Percentiles rank a stretch among this genome's conserved stretches.
phyloP scores from a whole-genome alignment of 2,113 vertebrate species.

The Caretta caretta region DNA sequence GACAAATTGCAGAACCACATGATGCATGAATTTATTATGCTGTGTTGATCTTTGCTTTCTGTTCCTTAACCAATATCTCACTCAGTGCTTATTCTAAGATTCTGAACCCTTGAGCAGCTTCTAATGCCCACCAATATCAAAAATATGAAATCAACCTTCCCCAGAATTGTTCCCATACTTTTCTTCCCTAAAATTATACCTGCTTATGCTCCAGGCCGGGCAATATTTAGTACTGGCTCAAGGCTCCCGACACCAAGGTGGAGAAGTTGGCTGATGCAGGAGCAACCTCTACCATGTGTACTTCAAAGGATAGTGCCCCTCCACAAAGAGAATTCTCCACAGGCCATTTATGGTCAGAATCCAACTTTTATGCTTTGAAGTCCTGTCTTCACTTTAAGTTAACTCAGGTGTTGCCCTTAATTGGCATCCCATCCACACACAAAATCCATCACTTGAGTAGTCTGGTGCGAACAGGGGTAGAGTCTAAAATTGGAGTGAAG shows the following conservation, averaged over 20 bases:
- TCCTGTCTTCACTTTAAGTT: not conserved
- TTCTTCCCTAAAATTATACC: not conserved
- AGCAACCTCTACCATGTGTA: not conserved
- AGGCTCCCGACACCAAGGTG: not conserved
- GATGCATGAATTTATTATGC: not conserved
- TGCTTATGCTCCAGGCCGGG: not conserved
- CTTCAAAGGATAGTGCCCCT: not conserved
- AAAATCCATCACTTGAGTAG: not conserved
- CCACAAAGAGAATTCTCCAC: too few relatives aligned
- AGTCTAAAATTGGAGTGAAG: not conserved
- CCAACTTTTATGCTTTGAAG: not conserved
- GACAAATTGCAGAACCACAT: not conserved
- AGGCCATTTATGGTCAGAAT: not conserved
- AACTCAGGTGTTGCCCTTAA: not conserved
- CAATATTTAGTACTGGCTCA: not conserved
- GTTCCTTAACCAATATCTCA: not conserved
- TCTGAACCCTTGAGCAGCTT: not conserved
- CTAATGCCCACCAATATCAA: not conserved
- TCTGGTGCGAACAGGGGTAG: not conserved
- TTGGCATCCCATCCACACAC: accelerated
- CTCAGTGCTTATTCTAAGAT: not conserved
- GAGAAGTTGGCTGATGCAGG: not conserved
- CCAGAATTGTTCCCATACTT: too few relatives aligned
- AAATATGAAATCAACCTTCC: too few relatives aligned
- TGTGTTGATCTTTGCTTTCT: not conserved